Evolutionary conservation across 2,888 invertebrate species (phyloP).

Genomic region (Pollenia amentaria): DNA sequence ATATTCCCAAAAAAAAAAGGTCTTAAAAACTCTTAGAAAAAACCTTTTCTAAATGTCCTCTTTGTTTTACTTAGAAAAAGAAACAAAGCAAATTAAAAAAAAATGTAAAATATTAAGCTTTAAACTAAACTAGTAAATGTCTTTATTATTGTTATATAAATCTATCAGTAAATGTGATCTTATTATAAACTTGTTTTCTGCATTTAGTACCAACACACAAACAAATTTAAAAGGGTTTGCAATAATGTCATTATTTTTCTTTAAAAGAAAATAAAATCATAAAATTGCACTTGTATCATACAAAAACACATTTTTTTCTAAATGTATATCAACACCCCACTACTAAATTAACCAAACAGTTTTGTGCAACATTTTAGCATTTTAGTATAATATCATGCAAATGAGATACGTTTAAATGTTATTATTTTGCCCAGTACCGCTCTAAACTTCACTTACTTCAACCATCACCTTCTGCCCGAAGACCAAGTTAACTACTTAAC

Average conservation of each 20-base stretch:
- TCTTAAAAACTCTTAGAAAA: not conserved
- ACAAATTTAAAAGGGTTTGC: constrained; percentile 6
- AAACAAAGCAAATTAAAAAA: not conserved
- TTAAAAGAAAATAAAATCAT: not conserved
- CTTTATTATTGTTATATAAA: constrained; percentile 51
- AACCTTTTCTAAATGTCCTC: constrained; percentile 34
- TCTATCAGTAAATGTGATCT: constrained; percentile 69
- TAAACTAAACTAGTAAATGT: constrained; percentile 52
- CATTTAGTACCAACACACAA: not conserved
- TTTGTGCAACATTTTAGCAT: not conserved
- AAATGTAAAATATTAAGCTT: constrained; percentile 53
- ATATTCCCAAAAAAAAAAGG: not conserved
- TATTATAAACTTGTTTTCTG: constrained; percentile 35
- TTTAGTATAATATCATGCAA: not conserved
- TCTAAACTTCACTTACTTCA: not conserved
- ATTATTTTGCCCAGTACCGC: not conserved
- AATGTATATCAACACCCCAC: no score
- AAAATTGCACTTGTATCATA: constrained; percentile 20
- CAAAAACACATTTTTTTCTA: not conserved
- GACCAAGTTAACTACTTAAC: constrained; percentile 45
- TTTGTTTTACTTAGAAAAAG: not conserved
- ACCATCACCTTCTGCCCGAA: constrained; percentile 9
- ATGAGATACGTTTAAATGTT: not conserved
- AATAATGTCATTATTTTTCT: constrained; percentile 14
- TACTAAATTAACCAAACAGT: not conserved